These are phyloP conservation scores for Acholoe squamosa DNA, from an alignment of 2,888 invertebrate genomes.

Conservation along the genomic window DNA sequence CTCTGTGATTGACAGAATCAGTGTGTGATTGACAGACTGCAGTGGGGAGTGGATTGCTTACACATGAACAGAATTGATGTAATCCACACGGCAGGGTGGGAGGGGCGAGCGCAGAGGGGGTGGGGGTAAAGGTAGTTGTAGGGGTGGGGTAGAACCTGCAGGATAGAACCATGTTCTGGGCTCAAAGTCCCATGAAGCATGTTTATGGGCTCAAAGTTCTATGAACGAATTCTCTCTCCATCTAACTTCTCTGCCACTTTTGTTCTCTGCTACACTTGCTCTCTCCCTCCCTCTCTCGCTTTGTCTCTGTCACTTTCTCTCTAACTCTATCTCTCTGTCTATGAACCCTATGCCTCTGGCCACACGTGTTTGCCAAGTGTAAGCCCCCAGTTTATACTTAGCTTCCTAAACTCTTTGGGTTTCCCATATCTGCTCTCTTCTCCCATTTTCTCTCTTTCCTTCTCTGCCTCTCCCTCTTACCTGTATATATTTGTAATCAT, in stretches of 20 bases:
- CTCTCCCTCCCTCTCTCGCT: not conserved
- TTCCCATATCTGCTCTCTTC: too few species aligned
- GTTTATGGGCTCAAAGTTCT: too few species aligned
- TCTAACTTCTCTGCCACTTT: too few species aligned
- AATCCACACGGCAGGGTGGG: not conserved
- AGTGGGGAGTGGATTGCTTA: not conserved
- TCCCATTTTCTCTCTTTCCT: not conserved
- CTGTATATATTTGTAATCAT: too few species aligned
- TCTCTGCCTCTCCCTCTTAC: not conserved
- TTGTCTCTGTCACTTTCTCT: not conserved
- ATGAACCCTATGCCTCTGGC: not conserved
- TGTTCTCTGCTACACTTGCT: not conserved
- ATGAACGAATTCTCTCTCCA: too few species aligned
- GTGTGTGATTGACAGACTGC: slow-evolving; percentile 2
- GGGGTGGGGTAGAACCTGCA: too few species aligned
- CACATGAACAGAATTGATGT: slow-evolving; percentile 3
- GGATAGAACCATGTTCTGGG: too few species aligned
- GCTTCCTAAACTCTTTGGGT: too few species aligned
- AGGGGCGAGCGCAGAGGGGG: not conserved
- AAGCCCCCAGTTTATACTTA: too few species aligned
- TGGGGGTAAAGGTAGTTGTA: too few species aligned
- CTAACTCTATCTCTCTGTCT: not conserved
- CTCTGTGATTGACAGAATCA: not conserved
- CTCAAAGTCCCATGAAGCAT: too few species aligned
- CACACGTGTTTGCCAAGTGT: too few species aligned